Evolutionary conservation across 2,113 vertebrate genomes (phyloP), one percentile per base, ranked within the genome.

Genomic region (Origma solitaria): DNA sequence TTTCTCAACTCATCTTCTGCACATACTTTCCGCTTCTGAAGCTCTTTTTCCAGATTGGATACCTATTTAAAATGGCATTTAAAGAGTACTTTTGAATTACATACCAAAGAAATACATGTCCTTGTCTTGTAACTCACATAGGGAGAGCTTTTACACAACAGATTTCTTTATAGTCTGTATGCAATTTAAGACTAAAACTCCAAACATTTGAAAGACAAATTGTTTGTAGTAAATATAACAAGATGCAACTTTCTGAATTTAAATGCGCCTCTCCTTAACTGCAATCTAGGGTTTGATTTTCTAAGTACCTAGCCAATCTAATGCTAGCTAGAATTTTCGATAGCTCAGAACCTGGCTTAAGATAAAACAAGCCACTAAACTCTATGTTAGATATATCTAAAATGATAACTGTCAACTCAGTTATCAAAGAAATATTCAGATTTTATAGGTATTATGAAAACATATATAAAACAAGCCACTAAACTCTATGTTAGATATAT

Each of bases 41-140:
- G 97, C 77, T 99, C 98, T 96, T 98, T 98, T 96, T 99, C 99
- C 96, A 99, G 93, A 90, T 75, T 94, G 28, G 98, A 99, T 62
- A 99, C 97, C 99, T 99, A 49, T 91, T 92, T 75, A 27, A 91
- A 92, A 81, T 6, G 3, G 11, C 31, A 57, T 86, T 78, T 47
- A 18, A 61, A 44, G 53, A 53, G 11, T 13, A 69, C 21, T 60
- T 70, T 69, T 51, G 44, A 92, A 21, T 53, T 56, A 38, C 17
- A 13, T 50, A 64, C 18, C 13, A 78, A 45, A 82, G 31, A 89
- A 89, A 88, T 25, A 66, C 0, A 56, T 13, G 33, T 54, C 56
- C 8, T 69, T 45, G 25, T 69, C 65, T 76, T 72, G 44, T 33
- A 79, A 71, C 18, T 91, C 28, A 25, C 24, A 44, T 3, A 68